These are phyloP conservation scores for Eremophila alpestris DNA, from an alignment of 2,797 vertebrate species.

Conservation along the genomic window DNA sequence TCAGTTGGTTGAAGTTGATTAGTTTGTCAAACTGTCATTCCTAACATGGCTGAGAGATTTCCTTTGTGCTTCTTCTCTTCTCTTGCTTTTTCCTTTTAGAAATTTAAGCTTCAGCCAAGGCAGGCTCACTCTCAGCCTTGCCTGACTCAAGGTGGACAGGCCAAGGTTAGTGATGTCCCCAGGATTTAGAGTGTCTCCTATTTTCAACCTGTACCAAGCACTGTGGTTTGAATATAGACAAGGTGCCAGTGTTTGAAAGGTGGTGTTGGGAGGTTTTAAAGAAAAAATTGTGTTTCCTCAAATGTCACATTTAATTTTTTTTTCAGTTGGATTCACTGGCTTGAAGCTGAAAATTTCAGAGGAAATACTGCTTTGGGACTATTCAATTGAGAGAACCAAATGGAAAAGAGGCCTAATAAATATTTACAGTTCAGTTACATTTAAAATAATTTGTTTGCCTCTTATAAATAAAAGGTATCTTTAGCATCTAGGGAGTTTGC, in stretches of 20 bases:
- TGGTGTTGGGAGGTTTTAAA: not conserved
- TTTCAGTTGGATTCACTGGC: not conserved
- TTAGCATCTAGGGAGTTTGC: conserved; percentile 1
- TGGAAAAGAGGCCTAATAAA: conserved; percentile 33
- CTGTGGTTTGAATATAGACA: not conserved
- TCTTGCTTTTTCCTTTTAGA: not conserved
- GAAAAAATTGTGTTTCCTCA: not conserved
- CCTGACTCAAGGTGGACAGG: not conserved
- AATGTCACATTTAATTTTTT: not conserved
- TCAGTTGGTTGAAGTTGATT: not conserved
- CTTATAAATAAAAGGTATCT: conserved; percentile 39
- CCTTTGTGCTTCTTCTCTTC: not conserved
- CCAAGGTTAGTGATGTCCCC: not conserved
- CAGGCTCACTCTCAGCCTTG: not conserved
- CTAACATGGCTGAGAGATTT: not conserved
- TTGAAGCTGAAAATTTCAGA: conserved; percentile 20
- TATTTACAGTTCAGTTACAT: conserved; percentile 44
- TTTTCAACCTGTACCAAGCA: not conserved
- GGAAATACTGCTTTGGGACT: not conserved
- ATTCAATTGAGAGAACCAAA: conserved; percentile 3
- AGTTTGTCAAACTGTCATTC: not conserved
- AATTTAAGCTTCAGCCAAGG: not conserved
- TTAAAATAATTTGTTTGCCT: conserved; percentile 57
- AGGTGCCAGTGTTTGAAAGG: not conserved
- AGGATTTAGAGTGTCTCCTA: not conserved